Base-by-base conservation (phyloP, 2,113 vertebrate species). In the Poecilia latipinna region DNA sequence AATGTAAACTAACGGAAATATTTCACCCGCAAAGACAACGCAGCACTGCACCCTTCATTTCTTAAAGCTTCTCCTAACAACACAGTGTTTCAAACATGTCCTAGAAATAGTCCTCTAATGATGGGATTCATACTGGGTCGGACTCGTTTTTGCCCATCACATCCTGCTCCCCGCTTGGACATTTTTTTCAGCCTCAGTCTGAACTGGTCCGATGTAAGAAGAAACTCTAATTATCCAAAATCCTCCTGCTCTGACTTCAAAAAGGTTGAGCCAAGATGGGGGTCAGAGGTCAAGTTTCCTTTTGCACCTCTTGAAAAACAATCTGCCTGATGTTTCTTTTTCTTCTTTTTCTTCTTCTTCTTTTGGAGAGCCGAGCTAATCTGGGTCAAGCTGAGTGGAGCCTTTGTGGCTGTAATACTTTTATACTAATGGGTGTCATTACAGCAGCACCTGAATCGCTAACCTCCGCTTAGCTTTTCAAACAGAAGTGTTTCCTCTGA, bases 351-450 rank as follows among this genome's bases (percentile, higher is more conserved):
- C 13, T 42, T 42, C 4, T 42, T 15, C 13, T 42, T 57, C 74
- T 71, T 31, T 72, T 48, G 62, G 51, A 72, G 84, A 83, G 77
- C 66, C 84, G 79, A 90, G 48, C 57, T 78, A 75, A 88, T 88
- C 35, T 92, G 75, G 88, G 87, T 85, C 84, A 86, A 75, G 65
- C 76, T 60, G 61, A 84, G 67, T 32, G 74, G 35, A 73, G 48
- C 77, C 79, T 48, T 48, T 78, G 66, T 67, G 48, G 64, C 63
- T 65, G 65, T 74, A 71, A 78, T 86, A 78, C 86, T 86, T 90
- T 85, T 86, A 72, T 60, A 65, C 54, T 57, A 79, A 81, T 88
- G 64, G 79, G 70, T 68, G 60, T 72, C 28, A 19, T 35, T 68
- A 68, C 63, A 37, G 79, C 80, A 65, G 31, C 66, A 74, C 67